Conservation (phyloP, 2,888 invertebrate genomes). For the Graphium colonna region DNA sequence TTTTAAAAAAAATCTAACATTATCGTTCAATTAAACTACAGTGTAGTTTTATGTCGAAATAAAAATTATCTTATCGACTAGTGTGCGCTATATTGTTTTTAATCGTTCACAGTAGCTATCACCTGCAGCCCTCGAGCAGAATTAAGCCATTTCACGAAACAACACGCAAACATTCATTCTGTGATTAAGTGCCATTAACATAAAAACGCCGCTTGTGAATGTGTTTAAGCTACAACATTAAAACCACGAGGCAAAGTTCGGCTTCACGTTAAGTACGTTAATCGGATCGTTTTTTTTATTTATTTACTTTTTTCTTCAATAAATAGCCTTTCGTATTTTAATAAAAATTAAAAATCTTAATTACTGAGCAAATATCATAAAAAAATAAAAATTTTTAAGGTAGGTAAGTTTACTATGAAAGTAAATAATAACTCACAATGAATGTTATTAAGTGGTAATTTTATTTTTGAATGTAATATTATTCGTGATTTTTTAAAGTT, state of each 20-base stretch:
- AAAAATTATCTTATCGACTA: too few species aligned
- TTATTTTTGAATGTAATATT: too few species aligned
- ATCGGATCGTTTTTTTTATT: slow-evolving; percentile 10
- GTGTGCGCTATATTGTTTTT: slow-evolving; percentile 13
- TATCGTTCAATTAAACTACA: not conserved
- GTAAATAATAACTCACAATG: too few species aligned
- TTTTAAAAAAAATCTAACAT: slow-evolving; percentile 1
- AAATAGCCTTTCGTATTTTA: too few species aligned
- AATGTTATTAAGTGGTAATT: too few species aligned
- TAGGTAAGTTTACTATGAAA: too few species aligned
- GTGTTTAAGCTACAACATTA: slow-evolving; percentile 16
- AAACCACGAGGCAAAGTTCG: slow-evolving; percentile 11
- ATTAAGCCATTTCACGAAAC: slow-evolving; percentile 30
- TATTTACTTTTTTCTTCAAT: not conserved
- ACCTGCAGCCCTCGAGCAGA: slow-evolving; percentile 15
- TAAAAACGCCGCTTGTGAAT: slow-evolving; percentile 22
- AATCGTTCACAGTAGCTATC: slow-evolving; percentile 17
- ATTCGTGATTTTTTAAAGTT: too few species aligned
- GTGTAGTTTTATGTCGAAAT: not conserved
- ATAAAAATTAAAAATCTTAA: too few species aligned
- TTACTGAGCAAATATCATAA: too few species aligned
- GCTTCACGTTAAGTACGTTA: slow-evolving; percentile 18
- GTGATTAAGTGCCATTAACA: slow-evolving; percentile 23
- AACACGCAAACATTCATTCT: slow-evolving; percentile 26
- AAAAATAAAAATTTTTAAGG: too few species aligned